Percentiles rank a stretch among this genome's conserved stretches.
phyloP scores from a whole-genome alignment of 2,113 vertebrate species.

The Nicator chloris region DNA sequence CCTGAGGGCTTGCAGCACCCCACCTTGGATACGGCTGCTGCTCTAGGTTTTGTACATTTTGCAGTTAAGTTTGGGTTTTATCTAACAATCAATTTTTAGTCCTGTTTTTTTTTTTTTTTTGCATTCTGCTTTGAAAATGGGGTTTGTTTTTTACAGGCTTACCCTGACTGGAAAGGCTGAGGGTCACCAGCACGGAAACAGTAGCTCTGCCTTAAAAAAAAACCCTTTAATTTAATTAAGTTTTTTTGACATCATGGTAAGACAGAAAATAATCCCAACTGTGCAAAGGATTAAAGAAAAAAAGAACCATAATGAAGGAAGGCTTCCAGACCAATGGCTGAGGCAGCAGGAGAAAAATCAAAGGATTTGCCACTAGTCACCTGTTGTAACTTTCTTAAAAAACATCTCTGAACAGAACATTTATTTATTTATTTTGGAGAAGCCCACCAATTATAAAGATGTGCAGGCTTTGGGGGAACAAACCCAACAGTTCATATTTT shows the following conservation, averaged over 20 bases:
- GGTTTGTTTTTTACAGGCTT: neutral
- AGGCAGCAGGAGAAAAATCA: neutral
- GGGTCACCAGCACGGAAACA: neutral
- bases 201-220: neutral
- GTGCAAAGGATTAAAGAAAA: neutral
- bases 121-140: neutral
- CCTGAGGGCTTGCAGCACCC: neutral
- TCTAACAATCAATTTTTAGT: neutral
- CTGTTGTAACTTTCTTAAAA: neutral
- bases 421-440: neutral
- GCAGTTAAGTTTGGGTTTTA: neutral
- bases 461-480: neutral
- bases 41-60: neutral
- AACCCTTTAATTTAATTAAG: neutral
- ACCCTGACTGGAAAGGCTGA: neutral
- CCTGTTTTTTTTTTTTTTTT: neutral
- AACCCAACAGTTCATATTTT: neutral
- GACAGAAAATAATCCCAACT: neutral
- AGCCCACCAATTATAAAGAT: neutral
- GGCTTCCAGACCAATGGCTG: neutral
- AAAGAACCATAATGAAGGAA: neutral
- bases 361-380: neutral
- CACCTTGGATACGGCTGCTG: rapidly evolving
- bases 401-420: neutral
- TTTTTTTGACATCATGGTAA: neutral